phyloP scores from a whole-genome alignment of 1,140 invertebrate species.

The Coelopa frigida region DNA sequence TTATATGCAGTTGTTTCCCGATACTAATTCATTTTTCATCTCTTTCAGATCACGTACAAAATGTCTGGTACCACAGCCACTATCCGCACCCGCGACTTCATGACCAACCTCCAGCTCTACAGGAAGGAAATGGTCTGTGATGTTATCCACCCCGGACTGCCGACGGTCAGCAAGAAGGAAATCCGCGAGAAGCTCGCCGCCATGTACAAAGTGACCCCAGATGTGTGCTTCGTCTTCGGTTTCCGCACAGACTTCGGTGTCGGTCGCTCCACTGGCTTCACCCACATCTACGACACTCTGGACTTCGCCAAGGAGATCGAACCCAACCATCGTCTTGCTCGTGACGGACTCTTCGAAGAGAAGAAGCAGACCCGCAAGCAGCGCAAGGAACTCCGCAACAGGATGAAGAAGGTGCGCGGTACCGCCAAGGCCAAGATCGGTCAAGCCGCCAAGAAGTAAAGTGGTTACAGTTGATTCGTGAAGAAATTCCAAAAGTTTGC shows the following conservation, averaged over 20 bases:
- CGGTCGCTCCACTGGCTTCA: slow-evolving; percentile 96
- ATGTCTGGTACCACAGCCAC: slow-evolving; percentile 65
- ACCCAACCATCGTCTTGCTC: slow-evolving; percentile 89
- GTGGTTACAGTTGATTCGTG: too few relatives aligned
- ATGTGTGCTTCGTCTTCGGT: slow-evolving; percentile 96
- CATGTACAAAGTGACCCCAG: slow-evolving; percentile 97
- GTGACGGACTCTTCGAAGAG: slow-evolving; percentile 88
- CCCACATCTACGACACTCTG: slow-evolving; percentile 93
- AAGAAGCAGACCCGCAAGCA: slow-evolving; percentile 92
- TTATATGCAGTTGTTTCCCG: slow-evolving; percentile 10
- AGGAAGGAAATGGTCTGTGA: slow-evolving; percentile 99
- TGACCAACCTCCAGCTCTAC: slow-evolving; percentile 95
- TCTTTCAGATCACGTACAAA: slow-evolving; percentile 23
- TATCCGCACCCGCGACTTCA: slow-evolving; percentile 95
- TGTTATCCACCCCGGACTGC: slow-evolving; percentile 91
- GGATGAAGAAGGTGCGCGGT: slow-evolving; percentile 99
- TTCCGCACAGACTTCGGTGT: slow-evolving; percentile 97
- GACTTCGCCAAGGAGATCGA: slow-evolving; percentile 99
- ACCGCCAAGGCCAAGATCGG: slow-evolving; percentile 98
- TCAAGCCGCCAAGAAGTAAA: slow-evolving; percentile 81
- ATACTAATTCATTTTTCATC: slow-evolving; percentile 13
- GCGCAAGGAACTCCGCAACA: slow-evolving; percentile 99
- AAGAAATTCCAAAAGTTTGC: too few relatives aligned
- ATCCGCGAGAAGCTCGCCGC: slow-evolving; percentile 94
- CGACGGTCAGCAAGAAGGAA: slow-evolving; percentile 94